A percentile compares a stretch with the other conserved stretches of the same genome.
Evolutionary conservation across 2,888 invertebrate species (phyloP).

Genomic region (Leptogaster cylindrica): DNA sequence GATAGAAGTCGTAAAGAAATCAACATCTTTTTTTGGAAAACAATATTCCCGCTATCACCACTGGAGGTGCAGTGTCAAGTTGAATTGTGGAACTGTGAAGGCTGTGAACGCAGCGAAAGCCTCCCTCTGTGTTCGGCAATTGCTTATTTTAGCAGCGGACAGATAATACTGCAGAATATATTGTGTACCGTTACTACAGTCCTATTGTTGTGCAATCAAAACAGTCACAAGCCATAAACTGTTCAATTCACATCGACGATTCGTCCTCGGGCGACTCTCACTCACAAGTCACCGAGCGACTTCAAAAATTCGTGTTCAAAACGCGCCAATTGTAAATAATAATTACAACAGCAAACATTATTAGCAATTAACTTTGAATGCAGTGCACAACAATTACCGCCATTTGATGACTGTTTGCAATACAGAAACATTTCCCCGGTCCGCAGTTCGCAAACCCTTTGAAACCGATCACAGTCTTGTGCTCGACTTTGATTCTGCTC

Average conservation of each 20-base stretch:
- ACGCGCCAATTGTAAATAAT: too few relatives aligned
- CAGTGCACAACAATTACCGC: background rate
- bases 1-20: conserved; percentile 65
- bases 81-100: conserved; percentile 28
- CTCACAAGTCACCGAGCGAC: background rate
- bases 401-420: conserved; percentile 11
- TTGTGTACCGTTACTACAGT: conserved; percentile 1
- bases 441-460: conserved; percentile 4
- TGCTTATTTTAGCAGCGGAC: conserved; percentile 1
- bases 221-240: conserved; percentile 21
- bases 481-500: too few relatives aligned
- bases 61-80: conserved; percentile 38
- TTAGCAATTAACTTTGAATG: background rate
- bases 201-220: conserved; percentile 25
- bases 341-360: too few relatives aligned
- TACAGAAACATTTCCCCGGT: background rate
- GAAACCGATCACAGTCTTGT: background rate
- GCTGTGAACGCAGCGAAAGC: conserved; percentile 2
- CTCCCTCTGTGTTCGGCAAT: conserved; percentile 21
- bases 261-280: background rate
- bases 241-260: background rate
- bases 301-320: background rate
- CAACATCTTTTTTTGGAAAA: conserved; percentile 59
- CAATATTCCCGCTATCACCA: conserved; percentile 43
- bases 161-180: background rate